These are phyloP conservation scores for Clusia tigrina DNA, from an alignment of 2,888 invertebrate genomes.

Conservation along the genomic window DNA sequence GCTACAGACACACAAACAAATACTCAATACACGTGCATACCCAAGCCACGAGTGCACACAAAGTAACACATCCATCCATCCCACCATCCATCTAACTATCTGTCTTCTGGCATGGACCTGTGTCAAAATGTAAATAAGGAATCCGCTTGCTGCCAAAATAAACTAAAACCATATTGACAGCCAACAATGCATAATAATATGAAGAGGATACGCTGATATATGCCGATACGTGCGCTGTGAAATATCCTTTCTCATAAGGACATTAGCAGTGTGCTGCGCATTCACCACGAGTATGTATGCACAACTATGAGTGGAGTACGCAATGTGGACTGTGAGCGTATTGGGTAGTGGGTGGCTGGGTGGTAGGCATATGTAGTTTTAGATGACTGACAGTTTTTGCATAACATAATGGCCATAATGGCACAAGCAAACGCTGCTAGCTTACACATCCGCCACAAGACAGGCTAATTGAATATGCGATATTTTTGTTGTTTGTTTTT, in stretches of 20 bases:
- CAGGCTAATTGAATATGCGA: slow-evolving; percentile 15
- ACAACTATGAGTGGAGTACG: neutral
- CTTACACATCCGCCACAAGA: neutral
- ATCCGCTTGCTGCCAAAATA: slow-evolving; percentile 30
- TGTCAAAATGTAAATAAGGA: slow-evolving; percentile 37
- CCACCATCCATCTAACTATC: too few species aligned
- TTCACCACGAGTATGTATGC: neutral
- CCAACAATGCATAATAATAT: slow-evolving; percentile 50
- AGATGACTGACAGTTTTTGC: slow-evolving; percentile 27
- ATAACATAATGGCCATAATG: slow-evolving; percentile 30
- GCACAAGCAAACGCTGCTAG: slow-evolving; percentile 16
- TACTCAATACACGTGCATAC: slow-evolving; percentile 27
- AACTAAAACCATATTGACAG: slow-evolving; percentile 46
- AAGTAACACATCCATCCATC: too few species aligned
- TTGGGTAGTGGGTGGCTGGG: slow-evolving; percentile 1
- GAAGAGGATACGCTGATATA: slow-evolving; percentile 16
- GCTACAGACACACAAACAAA: slow-evolving; percentile 10
- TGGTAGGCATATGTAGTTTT: slow-evolving; percentile 18
- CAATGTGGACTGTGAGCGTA: neutral
- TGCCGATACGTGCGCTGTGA: too few species aligned
- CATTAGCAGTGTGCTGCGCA: slow-evolving; percentile 6
- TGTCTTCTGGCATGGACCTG: slow-evolving; percentile 26
- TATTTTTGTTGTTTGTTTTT: too few species aligned
- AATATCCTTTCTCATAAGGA: slow-evolving; percentile 21
- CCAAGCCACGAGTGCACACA: slow-evolving; percentile 29